Evolutionary conservation across 2,797 vertebrate species (phyloP).

Genomic region (Manis crassicaudata): DNA sequence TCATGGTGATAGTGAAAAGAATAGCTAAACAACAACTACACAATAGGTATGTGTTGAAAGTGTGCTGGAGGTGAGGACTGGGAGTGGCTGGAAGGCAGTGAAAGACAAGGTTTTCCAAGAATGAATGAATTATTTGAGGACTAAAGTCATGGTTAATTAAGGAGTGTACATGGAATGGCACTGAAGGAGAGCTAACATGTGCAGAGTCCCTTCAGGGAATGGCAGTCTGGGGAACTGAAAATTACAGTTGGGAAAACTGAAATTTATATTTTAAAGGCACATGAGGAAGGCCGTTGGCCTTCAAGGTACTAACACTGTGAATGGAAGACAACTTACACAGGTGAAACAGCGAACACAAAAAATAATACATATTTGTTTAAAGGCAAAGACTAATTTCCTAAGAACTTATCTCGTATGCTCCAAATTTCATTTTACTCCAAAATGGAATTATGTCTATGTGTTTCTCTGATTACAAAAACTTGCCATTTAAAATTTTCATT

Average conservation of each 20-base stretch:
- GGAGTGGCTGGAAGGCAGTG: neutral
- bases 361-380: neutral
- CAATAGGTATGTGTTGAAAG: neutral
- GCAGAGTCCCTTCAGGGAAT: neutral
- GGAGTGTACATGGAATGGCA: neutral
- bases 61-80: neutral
- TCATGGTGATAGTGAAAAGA: neutral
- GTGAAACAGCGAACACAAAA: neutral
- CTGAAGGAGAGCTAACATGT: neutral
- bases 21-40: neutral
- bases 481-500: neutral
- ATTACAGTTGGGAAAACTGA: neutral
- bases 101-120: neutral
- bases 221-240: neutral
- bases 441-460: neutral
- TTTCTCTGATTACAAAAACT: neutral
- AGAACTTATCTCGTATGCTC: neutral
- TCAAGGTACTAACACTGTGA: neutral
- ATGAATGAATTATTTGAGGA: neutral
- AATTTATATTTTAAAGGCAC: neutral
- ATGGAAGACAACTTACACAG: neutral
- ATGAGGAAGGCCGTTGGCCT: neutral
- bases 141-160: neutral
- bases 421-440: neutral
- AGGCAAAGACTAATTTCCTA: neutral